A percentile compares a stretch with the other conserved stretches of the same genome.
Evolutionary conservation across 2,888 invertebrate species (phyloP).

Genomic region (Sympetrum striolatum): DNA sequence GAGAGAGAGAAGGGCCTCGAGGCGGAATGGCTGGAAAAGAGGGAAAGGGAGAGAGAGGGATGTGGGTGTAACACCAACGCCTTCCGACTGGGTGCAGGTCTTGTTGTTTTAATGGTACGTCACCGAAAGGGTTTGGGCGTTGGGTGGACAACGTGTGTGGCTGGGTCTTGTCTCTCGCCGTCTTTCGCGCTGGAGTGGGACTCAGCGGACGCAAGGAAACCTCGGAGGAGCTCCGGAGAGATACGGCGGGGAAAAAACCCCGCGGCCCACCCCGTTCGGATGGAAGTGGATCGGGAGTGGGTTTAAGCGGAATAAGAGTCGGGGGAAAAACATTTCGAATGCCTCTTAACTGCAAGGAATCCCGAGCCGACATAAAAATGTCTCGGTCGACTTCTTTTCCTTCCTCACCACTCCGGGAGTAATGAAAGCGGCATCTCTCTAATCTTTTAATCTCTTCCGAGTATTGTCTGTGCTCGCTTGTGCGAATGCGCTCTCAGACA

Average conservation of each 20-base stretch:
- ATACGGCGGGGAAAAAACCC: not conserved
- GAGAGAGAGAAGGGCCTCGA: not conserved
- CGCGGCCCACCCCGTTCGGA: not conserved
- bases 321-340: not conserved
- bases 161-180: not conserved
- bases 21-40: not conserved
- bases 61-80: conserved; percentile 37
- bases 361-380: conserved; percentile 16
- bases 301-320: not conserved
- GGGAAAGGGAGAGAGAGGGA: not conserved
- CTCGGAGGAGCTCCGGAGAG: not conserved
- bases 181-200: not conserved
- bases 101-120: conserved; percentile 32
- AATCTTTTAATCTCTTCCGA: too few relatives aligned
- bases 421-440: not conserved
- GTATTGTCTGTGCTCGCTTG: not conserved
- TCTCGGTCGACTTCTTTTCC: conserved; percentile 2
- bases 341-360: conserved; percentile 35
- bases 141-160: not conserved
- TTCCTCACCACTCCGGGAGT: not conserved
- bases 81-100: conserved; percentile 31
- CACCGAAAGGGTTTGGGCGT: conserved; percentile 9
- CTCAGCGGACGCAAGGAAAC: not conserved
- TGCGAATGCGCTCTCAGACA: not conserved
- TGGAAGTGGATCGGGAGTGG: not conserved